Conservation (phyloP, 35 echinoderm and acorn worm genomes). For the Lytechinus variegatus region DNA sequence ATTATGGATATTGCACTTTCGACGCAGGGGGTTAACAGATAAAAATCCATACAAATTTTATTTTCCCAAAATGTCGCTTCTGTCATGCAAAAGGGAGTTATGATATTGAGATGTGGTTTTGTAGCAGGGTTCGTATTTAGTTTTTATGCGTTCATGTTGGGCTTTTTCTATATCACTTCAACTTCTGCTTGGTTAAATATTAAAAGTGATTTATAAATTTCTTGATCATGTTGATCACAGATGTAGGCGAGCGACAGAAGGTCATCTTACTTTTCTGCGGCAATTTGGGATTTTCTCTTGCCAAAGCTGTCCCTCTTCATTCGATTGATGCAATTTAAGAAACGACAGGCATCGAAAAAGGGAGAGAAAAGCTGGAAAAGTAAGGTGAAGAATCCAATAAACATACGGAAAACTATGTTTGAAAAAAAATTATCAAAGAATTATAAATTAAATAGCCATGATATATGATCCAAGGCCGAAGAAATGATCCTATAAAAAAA, state of each 20-base stretch:
- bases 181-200: slow-evolving; percentile 23
- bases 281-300: not conserved
- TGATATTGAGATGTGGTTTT: not conserved
- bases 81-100: not conserved
- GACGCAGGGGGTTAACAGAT: not conserved
- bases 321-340: not conserved
- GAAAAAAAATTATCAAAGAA: no score
- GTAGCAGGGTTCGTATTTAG: not conserved
- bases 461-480: no score
- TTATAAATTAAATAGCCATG: no score
- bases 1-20: slow-evolving; percentile 19
- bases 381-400: no score
- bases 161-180: slow-evolving; percentile 16
- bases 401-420: no score
- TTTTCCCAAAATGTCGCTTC: slow-evolving; percentile 28
- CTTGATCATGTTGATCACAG: not conserved
- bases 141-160: not conserved
- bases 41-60: slow-evolving; percentile 39
- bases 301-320: not conserved
- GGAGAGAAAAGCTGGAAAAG: no score
- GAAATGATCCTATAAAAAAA: no score
- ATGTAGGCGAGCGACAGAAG: not conserved
- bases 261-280: slow-evolving; percentile 21
- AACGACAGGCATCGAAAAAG: no score
- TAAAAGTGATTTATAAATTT: slow-evolving; percentile 37